phyloP scores from a whole-genome alignment of 2,888 invertebrate genomes.

The Tigriopus californicus region DNA sequence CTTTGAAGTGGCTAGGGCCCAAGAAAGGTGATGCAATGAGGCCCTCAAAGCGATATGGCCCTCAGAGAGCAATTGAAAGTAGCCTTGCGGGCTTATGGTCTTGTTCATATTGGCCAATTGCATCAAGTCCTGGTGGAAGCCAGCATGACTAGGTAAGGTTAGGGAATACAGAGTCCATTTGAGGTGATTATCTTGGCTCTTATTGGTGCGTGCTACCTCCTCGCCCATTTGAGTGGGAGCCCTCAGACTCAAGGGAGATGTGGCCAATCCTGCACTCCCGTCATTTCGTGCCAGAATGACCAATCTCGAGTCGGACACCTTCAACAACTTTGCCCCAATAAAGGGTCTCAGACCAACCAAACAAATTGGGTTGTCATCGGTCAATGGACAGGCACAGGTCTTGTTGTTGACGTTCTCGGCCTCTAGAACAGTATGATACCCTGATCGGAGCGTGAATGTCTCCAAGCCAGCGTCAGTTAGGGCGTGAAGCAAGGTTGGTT shows the following conservation, averaged over 20 bases:
- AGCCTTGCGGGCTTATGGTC: conserved; percentile 5
- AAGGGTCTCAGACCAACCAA: conserved; percentile 13
- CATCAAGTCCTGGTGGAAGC: conserved; percentile 2
- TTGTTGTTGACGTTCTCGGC: background rate
- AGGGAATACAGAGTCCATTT: background rate
- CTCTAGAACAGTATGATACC: conserved; percentile 8
- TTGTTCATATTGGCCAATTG: background rate
- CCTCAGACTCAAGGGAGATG: background rate
- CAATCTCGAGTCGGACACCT: background rate
- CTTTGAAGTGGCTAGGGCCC: background rate
- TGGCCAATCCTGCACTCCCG: background rate
- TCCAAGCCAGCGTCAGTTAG: conserved; percentile 11
- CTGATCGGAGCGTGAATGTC: conserved; percentile 13
- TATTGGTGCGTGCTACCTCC: background rate
- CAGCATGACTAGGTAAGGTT: background rate
- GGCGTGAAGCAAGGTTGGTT: conserved; percentile 8
- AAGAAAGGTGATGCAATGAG: background rate
- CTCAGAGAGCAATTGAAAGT: conserved; percentile 3
- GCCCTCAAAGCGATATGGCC: conserved; percentile 9
- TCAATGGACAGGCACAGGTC: conserved; percentile 6
- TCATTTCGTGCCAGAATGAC: background rate
- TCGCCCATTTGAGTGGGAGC: background rate
- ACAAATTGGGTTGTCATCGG: conserved; percentile 3
- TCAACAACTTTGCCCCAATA: background rate
- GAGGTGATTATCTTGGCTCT: background rate